Conservation (phyloP, 2,797 vertebrate genomes). For the Sebastes trivittatus region DNA sequence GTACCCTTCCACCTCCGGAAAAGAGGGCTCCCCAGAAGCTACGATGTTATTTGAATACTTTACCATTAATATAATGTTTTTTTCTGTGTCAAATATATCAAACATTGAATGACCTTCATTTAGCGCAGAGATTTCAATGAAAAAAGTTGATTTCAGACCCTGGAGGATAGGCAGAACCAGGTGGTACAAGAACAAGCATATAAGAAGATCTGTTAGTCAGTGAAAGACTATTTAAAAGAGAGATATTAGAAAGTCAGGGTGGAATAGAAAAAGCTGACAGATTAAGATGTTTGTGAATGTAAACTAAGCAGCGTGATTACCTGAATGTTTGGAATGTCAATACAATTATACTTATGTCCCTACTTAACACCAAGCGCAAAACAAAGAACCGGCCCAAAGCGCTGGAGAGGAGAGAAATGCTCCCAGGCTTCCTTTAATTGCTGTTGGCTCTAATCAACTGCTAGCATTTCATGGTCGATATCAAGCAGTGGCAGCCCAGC, state of each 20-base stretch:
- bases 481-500: slow-evolving; percentile 6
- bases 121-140: too few species aligned
- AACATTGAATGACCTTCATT: too few species aligned
- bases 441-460: slow-evolving; percentile 10
- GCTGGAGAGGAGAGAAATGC: not conserved
- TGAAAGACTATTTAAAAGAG: not conserved
- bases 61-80: too few species aligned
- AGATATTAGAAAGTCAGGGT: not conserved
- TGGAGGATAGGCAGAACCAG: not conserved
- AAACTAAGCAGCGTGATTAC: slow-evolving; percentile 29
- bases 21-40: too few species aligned
- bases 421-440: slow-evolving; percentile 28
- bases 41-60: too few species aligned
- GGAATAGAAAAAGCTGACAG: not conserved
- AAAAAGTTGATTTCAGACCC: too few species aligned
- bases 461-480: slow-evolving; percentile 24
- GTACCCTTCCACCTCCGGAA: too few species aligned
- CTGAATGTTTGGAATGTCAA: slow-evolving; percentile 31
- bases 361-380: slow-evolving; percentile 15
- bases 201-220: not conserved
- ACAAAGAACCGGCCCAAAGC: slow-evolving; percentile 15
- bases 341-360: slow-evolving; percentile 39
- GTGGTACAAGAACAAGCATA: not conserved
- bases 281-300: slow-evolving; percentile 4
- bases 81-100: too few species aligned